A percentile compares a stretch with the other conserved stretches of the same genome.
Conservation (phyloP, 2,888 invertebrate species). For the Drosophila neonasuta region DNA sequence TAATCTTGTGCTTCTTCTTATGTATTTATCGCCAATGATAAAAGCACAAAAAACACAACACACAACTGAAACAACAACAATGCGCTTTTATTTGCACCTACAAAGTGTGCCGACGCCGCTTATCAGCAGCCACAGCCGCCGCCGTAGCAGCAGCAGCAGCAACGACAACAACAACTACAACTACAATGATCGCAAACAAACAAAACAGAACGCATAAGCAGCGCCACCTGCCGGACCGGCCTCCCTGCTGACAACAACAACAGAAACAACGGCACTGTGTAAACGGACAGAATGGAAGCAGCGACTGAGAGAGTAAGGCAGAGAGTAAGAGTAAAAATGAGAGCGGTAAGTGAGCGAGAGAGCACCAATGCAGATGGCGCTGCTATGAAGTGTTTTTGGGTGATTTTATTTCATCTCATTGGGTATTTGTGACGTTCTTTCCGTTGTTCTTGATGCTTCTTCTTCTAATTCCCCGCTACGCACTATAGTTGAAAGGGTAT, state of each 20-base stretch:
- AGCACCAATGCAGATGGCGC: conserved; percentile 13
- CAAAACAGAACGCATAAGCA: conserved; percentile 19
- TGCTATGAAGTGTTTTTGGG: conserved; percentile 34
- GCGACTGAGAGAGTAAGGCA: conserved; percentile 3
- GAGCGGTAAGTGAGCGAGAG: conserved; percentile 3
- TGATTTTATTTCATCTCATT: conserved; percentile 31
- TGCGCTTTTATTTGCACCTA: conserved; percentile 52
- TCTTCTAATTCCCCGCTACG: background rate
- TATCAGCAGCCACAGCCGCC: conserved; percentile 54
- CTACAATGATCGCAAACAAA: conserved; percentile 39
- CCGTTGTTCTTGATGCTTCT: background rate
- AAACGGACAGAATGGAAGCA: conserved; percentile 10
- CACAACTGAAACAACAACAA: conserved; percentile 39
- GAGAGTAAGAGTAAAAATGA: background rate
- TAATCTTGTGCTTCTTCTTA: conserved; percentile 24
- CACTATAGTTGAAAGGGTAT: background rate
- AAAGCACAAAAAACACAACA: conserved; percentile 11
- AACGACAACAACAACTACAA: conserved; percentile 20
- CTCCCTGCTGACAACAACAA: conserved; percentile 47
- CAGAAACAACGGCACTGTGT: conserved; percentile 23
- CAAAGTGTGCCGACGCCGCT: conserved; percentile 66
- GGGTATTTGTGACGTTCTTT: conserved; percentile 19
- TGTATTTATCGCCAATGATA: conserved; percentile 62
- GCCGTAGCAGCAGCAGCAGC: conserved; percentile 37
- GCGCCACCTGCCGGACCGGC: conserved; percentile 60